A percentile compares a stretch with the other conserved stretches of the same genome.
phyloP scores from a whole-genome alignment of 2,113 vertebrate species.

The Noturus placidus region DNA sequence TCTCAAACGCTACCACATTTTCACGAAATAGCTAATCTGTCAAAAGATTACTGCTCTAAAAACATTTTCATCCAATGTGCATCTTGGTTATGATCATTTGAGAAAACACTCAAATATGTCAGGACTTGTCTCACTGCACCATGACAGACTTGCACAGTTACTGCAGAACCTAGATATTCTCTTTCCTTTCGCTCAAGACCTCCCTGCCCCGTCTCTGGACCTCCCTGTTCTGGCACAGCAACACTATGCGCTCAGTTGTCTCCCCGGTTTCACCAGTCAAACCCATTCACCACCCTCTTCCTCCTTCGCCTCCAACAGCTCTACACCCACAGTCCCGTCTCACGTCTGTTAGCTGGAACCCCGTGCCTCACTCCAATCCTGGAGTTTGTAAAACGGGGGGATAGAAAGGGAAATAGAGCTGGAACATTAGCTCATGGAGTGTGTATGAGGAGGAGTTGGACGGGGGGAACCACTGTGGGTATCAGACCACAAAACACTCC shows the following conservation, averaged over 20 bases:
- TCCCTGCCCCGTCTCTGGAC: conserved; percentile 65
- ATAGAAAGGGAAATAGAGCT: conserved; percentile 48
- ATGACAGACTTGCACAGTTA: conserved; percentile 16
- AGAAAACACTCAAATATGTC: background rate
- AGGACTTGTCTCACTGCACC: conserved; percentile 18
- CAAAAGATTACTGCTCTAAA: background rate
- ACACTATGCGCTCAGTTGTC: conserved; percentile 70
- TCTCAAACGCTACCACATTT: background rate
- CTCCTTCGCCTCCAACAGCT: conserved; percentile 60
- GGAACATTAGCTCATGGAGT: conserved; percentile 57
- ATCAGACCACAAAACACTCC: conserved; percentile 77
- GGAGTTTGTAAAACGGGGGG: conserved; percentile 61
- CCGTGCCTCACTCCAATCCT: conserved; percentile 65
- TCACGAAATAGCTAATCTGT: background rate
- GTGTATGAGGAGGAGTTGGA: conserved; percentile 59
- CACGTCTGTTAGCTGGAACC: conserved; percentile 64
- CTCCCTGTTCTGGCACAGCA: conserved; percentile 70
- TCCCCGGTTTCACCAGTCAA: conserved; percentile 53
- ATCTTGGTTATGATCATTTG: conserved; percentile 26
- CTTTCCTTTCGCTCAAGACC: conserved; percentile 43
- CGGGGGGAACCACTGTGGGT: conserved; percentile 63
- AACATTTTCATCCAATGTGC: background rate
- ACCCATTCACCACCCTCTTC: conserved; percentile 52
- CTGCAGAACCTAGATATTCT: conserved; percentile 36
- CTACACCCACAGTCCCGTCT: conserved; percentile 63